Evolutionary conservation across 2,797 vertebrate species (phyloP), one percentile per base, ranked within the genome.

Genomic region (Clarias laeviceps): DNA sequence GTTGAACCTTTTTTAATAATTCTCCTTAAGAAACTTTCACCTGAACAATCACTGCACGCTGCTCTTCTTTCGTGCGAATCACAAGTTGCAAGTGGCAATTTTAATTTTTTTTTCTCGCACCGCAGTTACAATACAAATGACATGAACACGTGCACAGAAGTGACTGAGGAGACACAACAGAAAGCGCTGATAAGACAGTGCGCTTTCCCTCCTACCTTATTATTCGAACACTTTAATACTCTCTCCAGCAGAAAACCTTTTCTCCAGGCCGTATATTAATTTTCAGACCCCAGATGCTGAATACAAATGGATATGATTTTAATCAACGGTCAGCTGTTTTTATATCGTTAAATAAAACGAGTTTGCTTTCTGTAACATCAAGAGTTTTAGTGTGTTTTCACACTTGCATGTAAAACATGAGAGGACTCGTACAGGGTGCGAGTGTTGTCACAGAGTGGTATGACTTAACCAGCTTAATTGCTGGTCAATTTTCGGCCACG

Each of bases 391-490:
- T 80, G 24, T 80, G 78, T 62, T 62, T 61, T 83, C 62, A 77
- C 73, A 27, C 72, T 45, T 61, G 65, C 66, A 32, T 80, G 84
- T 85, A 72, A 80, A 85, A 85, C 66, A 72, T n/a, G 68, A 79
- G 40, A 86, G 54, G 85, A 62, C 65, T 64, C 37, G 24, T 54
- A 54, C 14, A 22, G n/a, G 11, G 56, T 11, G 40, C 6, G 61
- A 54, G 45, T 80, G 82, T 64, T 32, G 59, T 84, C 18, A 65
- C 11, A 2, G 57, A 72, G n/a, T 64, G 37, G 50, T 77, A 61
- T 45, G 62, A 77, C 64, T 70, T 45, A 65, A 56, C 73, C 12
- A 73, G 40, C 59, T 80, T 72, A 83, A 73, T 17, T 34, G 74
- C 82, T 83, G 74, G 74, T 83, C 59, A 80, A 14, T 83, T 80